Base-by-base conservation (phyloP, 2,797 vertebrate species). In the Rhinogobio ventralis region DNA sequence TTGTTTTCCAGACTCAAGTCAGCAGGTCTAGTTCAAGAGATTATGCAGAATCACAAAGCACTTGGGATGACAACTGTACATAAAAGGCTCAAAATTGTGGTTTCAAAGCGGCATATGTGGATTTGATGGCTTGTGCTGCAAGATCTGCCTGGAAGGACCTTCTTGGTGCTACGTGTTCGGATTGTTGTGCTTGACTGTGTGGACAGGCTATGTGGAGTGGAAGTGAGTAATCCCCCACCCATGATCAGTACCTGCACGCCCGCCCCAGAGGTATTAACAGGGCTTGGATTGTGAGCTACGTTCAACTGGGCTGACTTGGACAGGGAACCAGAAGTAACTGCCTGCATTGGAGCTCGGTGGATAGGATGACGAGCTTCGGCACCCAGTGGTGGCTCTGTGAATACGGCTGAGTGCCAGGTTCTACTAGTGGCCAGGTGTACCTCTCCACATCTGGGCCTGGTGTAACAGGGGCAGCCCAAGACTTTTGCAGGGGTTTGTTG, bases 381-480 rank as follows among this genome's bases (percentile, higher is more conserved):
- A 83, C 91, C 91, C 17, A 91, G 62, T 0, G 93, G 92, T 0
- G 89, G 84, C 80, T 94, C 91, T 0, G 95, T 93, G 87, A 92
- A 90, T 9, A 89, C 87, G 0, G 89, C 90, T 4, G 92, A 92
- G 76, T 93, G 90, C 90, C 89, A 85, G 57, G 89, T 91, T 55
- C 87, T 87, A 14, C 88, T 90, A 1, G 89, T 88, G 6, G 62
- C 82, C 79, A 81, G 7, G 60, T 91, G 88, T 19, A 86, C 90
- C 62, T 90, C 88, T 86, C 95, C 90, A 84, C 95, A 95, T 7
- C 93, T 86, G 1, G 93, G 92, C 79, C 78, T 92, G 0, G 92
- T 94, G 0, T 94, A 93, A 76, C 98, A 99, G 19, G 97, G 97
- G 73, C 93, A 94, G 49, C 97, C 97, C 3, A 94, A 28, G 0